Base-by-base conservation (phyloP, 2,797 vertebrate genomes). In the Florisuga fusca region DNA sequence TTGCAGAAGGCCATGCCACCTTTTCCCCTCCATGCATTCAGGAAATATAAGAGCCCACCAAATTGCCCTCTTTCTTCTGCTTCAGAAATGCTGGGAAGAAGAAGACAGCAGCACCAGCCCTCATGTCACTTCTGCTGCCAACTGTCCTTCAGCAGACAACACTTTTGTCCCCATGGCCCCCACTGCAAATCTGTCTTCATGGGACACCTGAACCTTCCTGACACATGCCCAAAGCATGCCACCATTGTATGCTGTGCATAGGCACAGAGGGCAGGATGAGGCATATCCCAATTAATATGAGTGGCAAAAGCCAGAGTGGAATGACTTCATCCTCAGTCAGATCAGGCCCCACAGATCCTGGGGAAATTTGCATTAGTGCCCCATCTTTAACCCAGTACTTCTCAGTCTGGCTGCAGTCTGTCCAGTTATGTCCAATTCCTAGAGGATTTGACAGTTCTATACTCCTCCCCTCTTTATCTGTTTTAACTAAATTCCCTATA, bases 131-230 rank as follows among this genome's bases (percentile, higher is more conserved):
- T 78, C 55, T 63, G 9, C 45, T 78, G 59, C 51, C 51, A 71
- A 6, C 11, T 1, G 1, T 55, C 25, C 11, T n/a, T 71, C 2
- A 2, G 11, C 2, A 0, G 22, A 34, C 45, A 69, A 15, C 27
- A 61, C 3, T n/a, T 23, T 25, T 45, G 53, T 61, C 21, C 27
- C 20, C 4, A 2, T 55, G 58, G 19, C 6, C 80, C 34, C 53
- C 20, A 36, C 41, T 33, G 22, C 1, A 3, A 55, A 5, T 76
- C 17, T 16, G 10, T 61, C 64, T 51, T 20, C 4, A 3, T 23
- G 23, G 53, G 58, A 66, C 58, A 38, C 14, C 10, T 12, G 23
- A 71, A 45, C 11, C 23, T 66, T 18, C 41, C 34, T 51, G 53
- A 45, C n/a, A 13, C 5, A 4, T 4, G 16, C 33, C 23, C 38